Percentiles rank a stretch among this genome's conserved stretches.
phyloP scores from a whole-genome alignment of 2,113 vertebrate species.

The Dipodomys merriami region DNA sequence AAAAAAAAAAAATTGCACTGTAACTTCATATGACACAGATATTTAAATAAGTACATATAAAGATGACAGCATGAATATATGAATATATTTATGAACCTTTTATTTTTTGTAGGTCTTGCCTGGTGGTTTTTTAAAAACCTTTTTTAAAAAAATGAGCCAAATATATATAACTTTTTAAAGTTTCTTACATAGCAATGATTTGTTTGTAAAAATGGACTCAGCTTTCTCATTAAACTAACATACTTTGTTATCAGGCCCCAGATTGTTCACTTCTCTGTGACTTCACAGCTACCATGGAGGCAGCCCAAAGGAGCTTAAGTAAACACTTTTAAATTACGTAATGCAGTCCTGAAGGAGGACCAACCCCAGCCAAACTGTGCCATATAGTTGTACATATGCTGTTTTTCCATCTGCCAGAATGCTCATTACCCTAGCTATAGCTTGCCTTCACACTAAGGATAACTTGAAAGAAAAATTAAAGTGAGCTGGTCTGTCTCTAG shows the following conservation, averaged over 20 bases:
- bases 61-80: neutral
- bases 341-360: conserved; percentile 53
- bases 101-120: neutral
- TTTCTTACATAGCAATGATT: conserved; percentile 8
- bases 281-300: conserved; percentile 76
- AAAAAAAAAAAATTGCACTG: conserved; percentile 49
- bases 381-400: conserved; percentile 42
- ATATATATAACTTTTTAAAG: conserved; percentile 41
- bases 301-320: conserved; percentile 76
- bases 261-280: conserved; percentile 62
- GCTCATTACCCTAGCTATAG: conserved; percentile 46
- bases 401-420: conserved; percentile 53
- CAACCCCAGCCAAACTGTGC: conserved; percentile 18
- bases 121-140: conserved; percentile 56
- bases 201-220: neutral
- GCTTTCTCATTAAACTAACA: conserved; percentile 42
- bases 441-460: conserved; percentile 52
- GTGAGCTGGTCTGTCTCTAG: conserved; percentile 9
- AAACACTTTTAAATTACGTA: conserved; percentile 74
- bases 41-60: conserved; percentile 41
- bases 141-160: conserved; percentile 28
- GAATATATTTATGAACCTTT: conserved; percentile 22
- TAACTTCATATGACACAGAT: conserved; percentile 19
- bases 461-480: conserved; percentile 43
- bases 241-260: conserved; percentile 59